A percentile compares a stretch with the other conserved stretches of the same genome.
phyloP scores from a whole-genome alignment of 92 coral and sea anemone species.

The Plumapathes pennacea region DNA sequence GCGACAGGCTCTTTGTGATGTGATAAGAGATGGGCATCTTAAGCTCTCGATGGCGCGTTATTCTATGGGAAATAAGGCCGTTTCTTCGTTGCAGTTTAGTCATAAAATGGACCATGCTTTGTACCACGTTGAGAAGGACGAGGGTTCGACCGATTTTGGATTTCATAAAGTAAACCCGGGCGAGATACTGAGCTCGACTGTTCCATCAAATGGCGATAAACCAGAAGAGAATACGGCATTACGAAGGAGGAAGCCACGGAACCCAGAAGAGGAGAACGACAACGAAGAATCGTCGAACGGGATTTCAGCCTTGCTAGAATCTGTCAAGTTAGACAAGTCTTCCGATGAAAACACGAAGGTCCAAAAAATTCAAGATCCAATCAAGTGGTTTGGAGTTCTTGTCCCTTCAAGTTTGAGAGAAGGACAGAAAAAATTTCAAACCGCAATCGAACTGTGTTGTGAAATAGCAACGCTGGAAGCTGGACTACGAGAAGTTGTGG shows the following conservation, averaged over 20 bases:
- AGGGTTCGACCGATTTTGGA: conserved; percentile 6
- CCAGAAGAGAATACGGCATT: conserved; percentile 10
- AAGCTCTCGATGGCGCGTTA: conserved; percentile 90
- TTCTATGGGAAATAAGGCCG: conserved; percentile 96
- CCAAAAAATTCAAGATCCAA: conserved; percentile 55
- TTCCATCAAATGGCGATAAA: not conserved
- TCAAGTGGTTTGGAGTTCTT: conserved; percentile 95
- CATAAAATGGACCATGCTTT: conserved; percentile 72
- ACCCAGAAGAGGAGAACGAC: not conserved
- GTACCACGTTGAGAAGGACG: conserved; percentile 14
- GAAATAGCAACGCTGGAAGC: conserved; percentile 68
- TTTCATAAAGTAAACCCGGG: conserved; percentile 43
- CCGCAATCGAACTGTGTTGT: conserved; percentile 75
- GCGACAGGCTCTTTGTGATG: conserved; percentile 49
- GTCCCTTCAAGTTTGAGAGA: conserved; percentile 79
- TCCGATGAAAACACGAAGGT: conserved; percentile 9
- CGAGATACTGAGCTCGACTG: not conserved
- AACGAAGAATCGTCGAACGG: conserved; percentile 16
- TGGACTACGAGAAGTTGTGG: conserved; percentile 55
- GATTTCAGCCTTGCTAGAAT: conserved; percentile 26
- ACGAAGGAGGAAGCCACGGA: conserved; percentile 32
- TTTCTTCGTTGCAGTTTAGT: conserved; percentile 79
- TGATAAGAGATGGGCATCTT: conserved; percentile 85
- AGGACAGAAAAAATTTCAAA: conserved; percentile 74
- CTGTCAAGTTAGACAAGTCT: not conserved